Base-by-base conservation (phyloP, 2,113 vertebrate species). In the Ageneiosus marmoratus region DNA sequence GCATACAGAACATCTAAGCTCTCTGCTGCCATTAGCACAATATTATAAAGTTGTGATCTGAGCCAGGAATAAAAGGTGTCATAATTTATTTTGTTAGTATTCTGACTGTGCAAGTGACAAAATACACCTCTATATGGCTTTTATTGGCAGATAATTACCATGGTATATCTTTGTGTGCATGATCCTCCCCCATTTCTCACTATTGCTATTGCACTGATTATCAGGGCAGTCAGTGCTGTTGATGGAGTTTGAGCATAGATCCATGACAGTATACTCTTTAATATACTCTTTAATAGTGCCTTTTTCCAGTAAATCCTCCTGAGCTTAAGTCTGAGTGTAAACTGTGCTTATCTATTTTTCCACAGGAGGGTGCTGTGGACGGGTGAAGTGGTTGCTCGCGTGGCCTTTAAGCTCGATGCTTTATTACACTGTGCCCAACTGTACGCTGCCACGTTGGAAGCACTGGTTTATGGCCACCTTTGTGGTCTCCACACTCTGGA, bases 381-480 rank as follows among this genome's bases (percentile, higher is more conserved):
- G 89, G 48, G 51, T 90, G 70, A 93, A 91, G 83, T 95, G 95
- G 94, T 80, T 94, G 58, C 65, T 94, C 20, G 92, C 94, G 1
- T 95, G 94, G 95, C 95, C 94, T 0, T 27, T 95, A 41, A 89
- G 87, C 34, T 0, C 91, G 27, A 84, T 95, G 87, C 93, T 95
- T 0, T 86, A 93, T 90, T 93, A 79, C 92, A 93, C 91, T 74
- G 83, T 95, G 76, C 95, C 95, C 2, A 88, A 95, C 92, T 95
- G 94, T 46, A 89, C 20, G 84, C 87, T 86, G 77, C 92, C 92
- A 0, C 92, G 75, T 55, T 95, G 95, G 95, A 90, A 93, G 86
- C 91, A 86, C 89, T 95, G 93, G 91, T 95, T 94, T 89, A 93
- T 95, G 87, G 84, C 92, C 84, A 95, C 94, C 79, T 95, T 95